Base-by-base conservation (phyloP, 2,888 invertebrate genomes). In the Noctua pronuba region DNA sequence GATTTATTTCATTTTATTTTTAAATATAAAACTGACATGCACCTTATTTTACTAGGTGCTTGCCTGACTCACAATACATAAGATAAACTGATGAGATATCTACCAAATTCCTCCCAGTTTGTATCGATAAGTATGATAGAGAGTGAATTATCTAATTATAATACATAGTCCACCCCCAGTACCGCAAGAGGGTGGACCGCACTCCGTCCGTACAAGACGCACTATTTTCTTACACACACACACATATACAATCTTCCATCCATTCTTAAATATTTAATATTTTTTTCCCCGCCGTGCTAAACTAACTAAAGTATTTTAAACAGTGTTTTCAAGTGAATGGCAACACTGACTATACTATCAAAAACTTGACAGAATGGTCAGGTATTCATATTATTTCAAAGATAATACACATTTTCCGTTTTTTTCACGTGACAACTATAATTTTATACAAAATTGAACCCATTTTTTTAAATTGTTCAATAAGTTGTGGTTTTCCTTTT, bases 281-380 rank as follows among this genome's bases (percentile, higher is more conserved):
- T 82, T 73, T 55, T 31, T 88, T 86, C 91, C 92, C 94, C 94
- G 94, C 94, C 94, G 92, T 93, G 94, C 93, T 93, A 92, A 92
- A 90, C 92, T 86, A 85, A 89, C 91, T 89, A 80, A 78, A 73
- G 38, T 84, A 80, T 80, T 70, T 52, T 77, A 67, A 75, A 81
- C 71, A 79, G 77, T 66, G 68, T 80, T 77, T 68, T 69, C 62
- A 77, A 62, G 73, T 80, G 79, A 79, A 68, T 83, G 81, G 80
- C 81, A 83, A 84, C 80, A 88, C 83, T 79, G 71, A 71, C 71
- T 18, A 80, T 58, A 80, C 75, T 73, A 64, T 65, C 73, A 73
- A 74, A 41, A 68, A 31, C 44, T 68, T 72, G 70, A 76, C 68
- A 79, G 77, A 73, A 79, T 86, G 67, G 75, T 86, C 88, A 82